A percentile compares a stretch with the other conserved stretches of the same genome.
phyloP scores from a whole-genome alignment of 1,140 invertebrate species.

The Scaptomyza graminum region DNA sequence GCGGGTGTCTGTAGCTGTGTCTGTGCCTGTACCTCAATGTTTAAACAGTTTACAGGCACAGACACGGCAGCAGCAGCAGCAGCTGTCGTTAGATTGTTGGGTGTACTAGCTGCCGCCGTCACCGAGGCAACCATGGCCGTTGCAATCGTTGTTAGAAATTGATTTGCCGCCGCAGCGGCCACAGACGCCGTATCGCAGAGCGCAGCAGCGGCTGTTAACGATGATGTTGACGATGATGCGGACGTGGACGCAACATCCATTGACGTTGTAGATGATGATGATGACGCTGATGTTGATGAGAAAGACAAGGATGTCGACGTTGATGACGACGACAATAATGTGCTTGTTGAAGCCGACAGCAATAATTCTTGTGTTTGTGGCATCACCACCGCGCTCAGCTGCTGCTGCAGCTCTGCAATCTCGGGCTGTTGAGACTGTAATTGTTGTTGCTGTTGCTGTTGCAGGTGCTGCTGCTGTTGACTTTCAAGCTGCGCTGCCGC shows the following conservation, averaged over 20 bases:
- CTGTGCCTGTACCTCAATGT: conserved; percentile 41
- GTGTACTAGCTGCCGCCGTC: conserved; percentile 59
- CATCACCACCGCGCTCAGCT: conserved; percentile 60
- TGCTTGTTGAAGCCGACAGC: conserved; percentile 30
- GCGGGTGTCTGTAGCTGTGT: conserved; percentile 32
- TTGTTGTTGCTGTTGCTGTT: conserved; percentile 69
- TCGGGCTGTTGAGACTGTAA: conserved; percentile 69
- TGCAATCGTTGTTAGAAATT: conserved; percentile 60
- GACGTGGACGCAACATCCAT: conserved; percentile 14
- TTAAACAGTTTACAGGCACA: not conserved
- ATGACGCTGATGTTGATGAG: conserved; percentile 43
- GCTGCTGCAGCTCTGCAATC: conserved; percentile 74
- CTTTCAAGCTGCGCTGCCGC: conserved; percentile 53
- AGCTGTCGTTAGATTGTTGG: conserved; percentile 53
- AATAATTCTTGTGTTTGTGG: conserved; percentile 55
- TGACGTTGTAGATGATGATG: conserved; percentile 41
- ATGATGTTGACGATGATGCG: conserved; percentile 44
- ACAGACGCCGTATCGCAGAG: conserved; percentile 73
- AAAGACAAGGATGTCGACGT: conserved; percentile 37
- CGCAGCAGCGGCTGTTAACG: conserved; percentile 40
- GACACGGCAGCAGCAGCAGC: conserved; percentile 31
- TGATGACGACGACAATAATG: conserved; percentile 41
- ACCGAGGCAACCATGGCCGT: conserved; percentile 69
- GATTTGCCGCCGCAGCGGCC: conserved; percentile 55
- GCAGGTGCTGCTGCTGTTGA: conserved; percentile 53